These are phyloP conservation scores for Aythya fuligula DNA, from an alignment of 2,797 vertebrate species.

Conservation along the genomic window DNA sequence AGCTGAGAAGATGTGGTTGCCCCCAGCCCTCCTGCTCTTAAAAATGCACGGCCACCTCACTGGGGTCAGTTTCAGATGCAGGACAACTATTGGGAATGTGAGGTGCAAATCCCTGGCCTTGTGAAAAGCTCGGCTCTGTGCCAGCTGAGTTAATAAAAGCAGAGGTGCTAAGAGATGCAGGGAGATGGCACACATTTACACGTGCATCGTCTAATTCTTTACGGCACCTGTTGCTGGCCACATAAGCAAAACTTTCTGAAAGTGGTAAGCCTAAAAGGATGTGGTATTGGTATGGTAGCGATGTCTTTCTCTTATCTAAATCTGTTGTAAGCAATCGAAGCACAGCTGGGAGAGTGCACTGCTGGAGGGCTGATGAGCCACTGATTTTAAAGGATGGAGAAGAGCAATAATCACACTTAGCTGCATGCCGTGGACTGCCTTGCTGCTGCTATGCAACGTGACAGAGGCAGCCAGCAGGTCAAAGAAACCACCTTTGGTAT, in stretches of 20 bases:
- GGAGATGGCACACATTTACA: neutral
- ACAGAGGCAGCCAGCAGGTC: neutral
- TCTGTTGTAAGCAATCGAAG: neutral
- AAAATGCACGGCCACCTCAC: neutral
- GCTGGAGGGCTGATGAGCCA: neutral
- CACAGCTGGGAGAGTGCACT: neutral
- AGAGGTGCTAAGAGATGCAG: neutral
- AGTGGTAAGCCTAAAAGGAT: neutral
- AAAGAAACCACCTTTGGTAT: slow-evolving; percentile 16
- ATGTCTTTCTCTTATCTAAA: neutral
- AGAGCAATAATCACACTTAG: slow-evolving; percentile 46
- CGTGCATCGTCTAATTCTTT: neutral
- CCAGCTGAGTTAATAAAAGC: neutral
- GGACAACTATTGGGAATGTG: neutral
- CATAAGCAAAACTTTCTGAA: neutral
- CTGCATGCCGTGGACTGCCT: neutral
- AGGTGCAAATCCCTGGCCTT: neutral
- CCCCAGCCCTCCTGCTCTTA: neutral
- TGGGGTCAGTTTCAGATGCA: neutral
- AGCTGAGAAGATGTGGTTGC: neutral
- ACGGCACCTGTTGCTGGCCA: neutral
- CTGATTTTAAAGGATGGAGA: slow-evolving; percentile 30
- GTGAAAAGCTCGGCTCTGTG: neutral
- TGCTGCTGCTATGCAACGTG: neutral
- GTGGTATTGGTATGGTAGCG: neutral